These are phyloP conservation scores for Autographa gamma DNA, from an alignment of 2,888 invertebrate genomes.

Conservation along the genomic window DNA sequence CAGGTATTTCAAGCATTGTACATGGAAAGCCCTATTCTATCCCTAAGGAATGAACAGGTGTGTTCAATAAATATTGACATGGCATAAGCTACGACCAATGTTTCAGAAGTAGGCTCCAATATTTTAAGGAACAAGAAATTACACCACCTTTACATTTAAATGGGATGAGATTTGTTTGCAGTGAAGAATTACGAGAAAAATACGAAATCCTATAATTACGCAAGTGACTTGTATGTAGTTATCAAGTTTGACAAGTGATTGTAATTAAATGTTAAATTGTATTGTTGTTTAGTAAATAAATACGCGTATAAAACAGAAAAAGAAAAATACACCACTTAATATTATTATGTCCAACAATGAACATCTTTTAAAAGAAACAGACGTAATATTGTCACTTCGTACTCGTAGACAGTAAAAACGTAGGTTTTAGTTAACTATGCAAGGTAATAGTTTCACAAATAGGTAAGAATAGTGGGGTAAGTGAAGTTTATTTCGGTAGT, in stretches of 20 bases:
- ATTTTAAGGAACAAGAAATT: neutral
- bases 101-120: neutral
- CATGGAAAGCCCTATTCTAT: conserved; percentile 9
- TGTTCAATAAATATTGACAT: neutral
- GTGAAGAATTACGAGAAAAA: no score
- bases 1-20: conserved; percentile 22
- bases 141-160: no score
- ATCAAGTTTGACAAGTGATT: no score
- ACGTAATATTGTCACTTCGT: neutral
- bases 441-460: conserved; percentile 4
- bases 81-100: neutral
- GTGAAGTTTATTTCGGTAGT: conserved; percentile 44
- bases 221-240: no score
- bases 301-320: no score
- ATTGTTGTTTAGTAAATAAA: no score
- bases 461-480: conserved; percentile 27
- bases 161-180: no score
- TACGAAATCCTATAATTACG: no score
- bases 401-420: neutral
- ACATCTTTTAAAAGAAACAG: no score
- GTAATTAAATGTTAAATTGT: no score
- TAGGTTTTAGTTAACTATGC: neutral
- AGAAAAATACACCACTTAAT: no score
- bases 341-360: neutral
- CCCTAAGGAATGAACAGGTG: conserved; percentile 6